Conservation (phyloP, 2,797 vertebrate species). For the Myotis pilosus region DNA sequence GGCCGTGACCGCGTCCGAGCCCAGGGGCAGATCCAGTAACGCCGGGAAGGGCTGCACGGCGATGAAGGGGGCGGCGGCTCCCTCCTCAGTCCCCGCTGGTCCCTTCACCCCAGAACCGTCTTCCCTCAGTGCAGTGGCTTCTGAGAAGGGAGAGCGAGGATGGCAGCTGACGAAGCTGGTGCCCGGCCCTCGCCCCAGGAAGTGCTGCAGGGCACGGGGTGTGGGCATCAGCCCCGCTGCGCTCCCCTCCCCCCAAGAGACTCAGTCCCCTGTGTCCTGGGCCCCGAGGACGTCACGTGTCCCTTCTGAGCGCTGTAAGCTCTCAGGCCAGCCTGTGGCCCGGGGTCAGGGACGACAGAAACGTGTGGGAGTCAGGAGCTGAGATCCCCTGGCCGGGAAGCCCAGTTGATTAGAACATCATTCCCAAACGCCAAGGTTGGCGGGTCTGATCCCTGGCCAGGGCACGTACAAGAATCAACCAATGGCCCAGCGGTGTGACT, state of each 20-base stretch:
- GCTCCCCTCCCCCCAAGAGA: neutral
- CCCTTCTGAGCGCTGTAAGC: neutral
- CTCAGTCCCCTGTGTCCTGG: neutral
- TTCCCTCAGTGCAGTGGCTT: fast-evolving
- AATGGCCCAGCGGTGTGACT: too few relatives aligned
- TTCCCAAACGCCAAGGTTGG: too few relatives aligned
- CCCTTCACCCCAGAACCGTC: fast-evolving
- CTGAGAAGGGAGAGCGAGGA: neutral
- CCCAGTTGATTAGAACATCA: too few relatives aligned
- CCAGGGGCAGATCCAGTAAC: conserved; percentile 89
- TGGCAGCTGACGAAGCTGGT: fast-evolving
- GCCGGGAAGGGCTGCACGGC: conserved; percentile 95
- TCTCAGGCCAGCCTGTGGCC: neutral
- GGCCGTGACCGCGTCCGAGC: conserved; percentile 83
- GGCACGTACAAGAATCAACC: too few relatives aligned
- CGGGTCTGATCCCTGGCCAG: too few relatives aligned
- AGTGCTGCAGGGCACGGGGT: neutral
- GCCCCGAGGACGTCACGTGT: neutral
- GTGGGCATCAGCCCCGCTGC: neutral
- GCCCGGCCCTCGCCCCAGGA: neutral
- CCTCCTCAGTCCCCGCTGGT: neutral
- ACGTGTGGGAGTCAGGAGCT: neutral
- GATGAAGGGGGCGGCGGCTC: conserved; percentile 85
- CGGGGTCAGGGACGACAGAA: neutral
- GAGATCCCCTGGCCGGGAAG: too few relatives aligned